Evolutionary conservation across 2,888 invertebrate species (phyloP), one percentile per base, ranked within the genome.

Genomic region (Pinctada fucata): DNA sequence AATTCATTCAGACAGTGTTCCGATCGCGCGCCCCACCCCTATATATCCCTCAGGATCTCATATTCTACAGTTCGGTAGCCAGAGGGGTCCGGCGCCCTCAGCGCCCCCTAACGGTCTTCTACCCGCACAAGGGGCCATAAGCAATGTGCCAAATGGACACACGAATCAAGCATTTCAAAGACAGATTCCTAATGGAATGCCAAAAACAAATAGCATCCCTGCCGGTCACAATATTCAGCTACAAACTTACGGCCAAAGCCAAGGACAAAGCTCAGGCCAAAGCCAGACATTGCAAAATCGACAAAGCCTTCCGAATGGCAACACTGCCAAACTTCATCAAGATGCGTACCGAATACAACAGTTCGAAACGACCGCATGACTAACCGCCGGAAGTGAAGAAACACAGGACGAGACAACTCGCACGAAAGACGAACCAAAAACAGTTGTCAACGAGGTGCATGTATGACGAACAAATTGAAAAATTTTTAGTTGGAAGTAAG

Each of bases 271-370:
- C 75, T 78, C 80, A 51, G 82, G 80, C 51, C 68, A 66, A 51
- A 67, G 58, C 4, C 75, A 78, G 45, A 78, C 66, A 49, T 45
- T 70, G 74, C 78, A 72, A 31, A 79, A 79, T 16, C 72, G 79
- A 31, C 72, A 69, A 67, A 66, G 70, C 52, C 50, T 77, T 74
- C 80, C 80, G 52, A 86, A 84, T 68, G 81, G 84, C 52, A 86
- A 86, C 74, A 83, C 84, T 68, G 86, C 83, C 6, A 86, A 86
- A 82, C 76, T 86, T 52, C 79, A 85, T 52, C 84, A 86, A 45
- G 85, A 86, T 64, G 83, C 84, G 6, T 86, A 86, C 66, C 76
- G 86, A 81, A 85, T 86, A 58, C 86, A 86, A 65, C 86, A 86
- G 64, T 86, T 86, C 64, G 86, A 86, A 76, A 86, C 86, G 6